These are phyloP conservation scores for Hippocampus guttulatus DNA, from an alignment of 2,113 vertebrate species.

Conservation along the genomic window DNA sequence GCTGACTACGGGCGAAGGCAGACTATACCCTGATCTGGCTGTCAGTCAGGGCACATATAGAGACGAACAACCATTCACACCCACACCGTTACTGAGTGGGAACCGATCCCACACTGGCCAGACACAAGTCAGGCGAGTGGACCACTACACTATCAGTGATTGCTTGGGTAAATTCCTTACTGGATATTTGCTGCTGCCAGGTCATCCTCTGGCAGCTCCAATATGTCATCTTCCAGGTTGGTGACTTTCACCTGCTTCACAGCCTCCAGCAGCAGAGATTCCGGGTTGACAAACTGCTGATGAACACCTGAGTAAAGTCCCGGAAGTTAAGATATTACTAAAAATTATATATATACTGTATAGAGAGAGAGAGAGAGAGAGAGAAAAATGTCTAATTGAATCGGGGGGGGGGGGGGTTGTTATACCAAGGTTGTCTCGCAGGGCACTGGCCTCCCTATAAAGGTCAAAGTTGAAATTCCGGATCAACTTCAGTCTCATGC, in stretches of 20 bases:
- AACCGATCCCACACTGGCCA: too few relatives aligned
- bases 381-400: not conserved
- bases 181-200: constrained; percentile 61
- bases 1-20: too few relatives aligned
- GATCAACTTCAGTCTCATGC: constrained; percentile 92
- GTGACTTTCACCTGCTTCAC: constrained; percentile 96
- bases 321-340: not conserved
- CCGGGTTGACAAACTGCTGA: constrained; percentile 77
- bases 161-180: constrained; percentile 46
- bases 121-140: too few relatives aligned
- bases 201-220: constrained; percentile 92
- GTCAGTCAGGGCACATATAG: too few relatives aligned
- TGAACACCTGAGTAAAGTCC: constrained; percentile 74
- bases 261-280: constrained; percentile 88
- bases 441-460: constrained; percentile 88
- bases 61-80: too few relatives aligned
- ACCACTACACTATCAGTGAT: too few relatives aligned
- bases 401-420: not conserved
- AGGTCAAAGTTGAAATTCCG: constrained; percentile 86
- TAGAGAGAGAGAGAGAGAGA: too few relatives aligned
- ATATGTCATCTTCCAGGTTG: constrained; percentile 88
- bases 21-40: too few relatives aligned
- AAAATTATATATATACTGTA: too few relatives aligned
- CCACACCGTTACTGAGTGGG: too few relatives aligned
- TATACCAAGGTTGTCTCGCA: constrained; percentile 93